These are phyloP conservation scores for Antheraea yamamai DNA, from an alignment of 2,888 invertebrate species.

Conservation along the genomic window DNA sequence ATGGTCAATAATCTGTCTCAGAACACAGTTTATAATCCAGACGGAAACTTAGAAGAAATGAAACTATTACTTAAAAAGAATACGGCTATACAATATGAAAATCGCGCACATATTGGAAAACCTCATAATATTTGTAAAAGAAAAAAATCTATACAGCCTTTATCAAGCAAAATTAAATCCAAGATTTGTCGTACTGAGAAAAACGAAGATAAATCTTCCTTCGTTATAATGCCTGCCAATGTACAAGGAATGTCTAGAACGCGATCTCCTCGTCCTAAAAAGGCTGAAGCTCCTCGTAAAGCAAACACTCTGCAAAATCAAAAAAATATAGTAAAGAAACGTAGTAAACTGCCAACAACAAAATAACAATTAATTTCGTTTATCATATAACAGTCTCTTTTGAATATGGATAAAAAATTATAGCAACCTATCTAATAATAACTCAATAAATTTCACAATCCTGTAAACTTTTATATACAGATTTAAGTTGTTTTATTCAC, in stretches of 20 bases:
- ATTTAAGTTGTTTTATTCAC: no score
- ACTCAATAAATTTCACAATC: neutral
- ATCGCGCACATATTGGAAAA: constrained; percentile 26
- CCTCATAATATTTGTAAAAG: constrained; percentile 34
- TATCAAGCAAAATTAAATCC: constrained; percentile 42
- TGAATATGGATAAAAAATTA: neutral
- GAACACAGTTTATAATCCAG: constrained; percentile 36
- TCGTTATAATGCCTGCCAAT: constrained; percentile 27
- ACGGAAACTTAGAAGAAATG: constrained; percentile 32
- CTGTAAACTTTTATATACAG: neutral
- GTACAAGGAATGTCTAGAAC: constrained; percentile 25
- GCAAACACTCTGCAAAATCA: constrained; percentile 38
- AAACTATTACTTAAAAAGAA: constrained; percentile 38
- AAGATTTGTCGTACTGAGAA: constrained; percentile 40
- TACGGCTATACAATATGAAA: constrained; percentile 46
- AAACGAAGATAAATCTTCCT: constrained; percentile 27
- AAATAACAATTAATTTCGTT: neutral
- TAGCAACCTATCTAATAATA: neutral
- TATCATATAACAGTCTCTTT: neutral
- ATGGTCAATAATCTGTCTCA: constrained; percentile 52
- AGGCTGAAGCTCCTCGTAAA: constrained; percentile 48
- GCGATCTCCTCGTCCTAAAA: constrained; percentile 33
- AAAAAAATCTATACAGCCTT: constrained; percentile 36
- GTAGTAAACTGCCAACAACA: constrained; percentile 25
- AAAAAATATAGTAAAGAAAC: constrained; percentile 41